Base-by-base conservation (phyloP, 2,888 invertebrate species). In the Apodemia zela region DNA sequence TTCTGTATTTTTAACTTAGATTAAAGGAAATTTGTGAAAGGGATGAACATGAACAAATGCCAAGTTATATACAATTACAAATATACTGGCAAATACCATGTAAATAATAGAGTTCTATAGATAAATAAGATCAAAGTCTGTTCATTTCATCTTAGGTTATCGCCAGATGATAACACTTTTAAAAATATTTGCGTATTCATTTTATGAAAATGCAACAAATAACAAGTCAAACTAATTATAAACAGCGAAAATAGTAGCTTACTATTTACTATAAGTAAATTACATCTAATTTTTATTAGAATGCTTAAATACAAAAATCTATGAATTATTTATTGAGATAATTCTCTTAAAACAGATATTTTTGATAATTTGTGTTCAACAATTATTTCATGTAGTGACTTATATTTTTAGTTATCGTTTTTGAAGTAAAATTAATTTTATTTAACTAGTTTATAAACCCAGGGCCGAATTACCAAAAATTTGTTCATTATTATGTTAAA, bases 1-100 rank as follows among this genome's bases (percentile, higher is more conserved):
- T 89, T 85, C 79, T 77, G 69, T 72, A 71, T 76, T 79, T 75
- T 79, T 75, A 80, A 79, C 73, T 72, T 71, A 73, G 72, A 75
- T 77, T 75, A 74, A 68, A 63, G 65, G 69, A 72, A 70, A 63
- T 62, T 65, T 70, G 61, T 60, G 65, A 21, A 15, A 21, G 45
- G 13, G 29, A 58, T 42, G 15, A 15, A 25, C 21, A 25, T 13
- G 13, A 21, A 54, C 18, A 54, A 54, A 25, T 25, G 6, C 6
- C 6, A 15, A 54, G 54, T 7, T 25, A 5, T 13, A 7, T 0
- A 25, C 2, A 25, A 15, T 21, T 25, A 1, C 13, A 54, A 54
- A 18, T 25, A 54, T 18, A 51, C 3, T 15, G 1, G 13, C 21
- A 61, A 51, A 38, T 35, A 18, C 7, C 35, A 3, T 33, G 35